Conservation (phyloP, 2,113 vertebrate genomes). For the Bombycilla garrulus region DNA sequence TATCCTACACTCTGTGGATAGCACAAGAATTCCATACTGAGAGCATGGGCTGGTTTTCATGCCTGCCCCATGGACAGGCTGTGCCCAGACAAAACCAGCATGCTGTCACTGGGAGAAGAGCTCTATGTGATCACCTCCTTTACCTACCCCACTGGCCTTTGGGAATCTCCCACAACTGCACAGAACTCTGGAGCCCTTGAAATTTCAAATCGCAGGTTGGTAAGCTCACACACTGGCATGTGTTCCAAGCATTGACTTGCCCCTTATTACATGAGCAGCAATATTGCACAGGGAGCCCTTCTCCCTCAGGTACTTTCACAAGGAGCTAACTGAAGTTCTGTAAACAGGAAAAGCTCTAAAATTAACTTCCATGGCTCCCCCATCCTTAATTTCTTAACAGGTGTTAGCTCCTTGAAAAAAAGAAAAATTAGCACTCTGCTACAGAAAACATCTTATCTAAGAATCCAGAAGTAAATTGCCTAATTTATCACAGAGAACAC, state of each 20-base stretch:
- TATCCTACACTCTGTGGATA: neutral
- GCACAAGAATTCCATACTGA: neutral
- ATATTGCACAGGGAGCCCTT: neutral
- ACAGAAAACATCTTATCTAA: neutral
- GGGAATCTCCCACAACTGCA: conserved; percentile 14
- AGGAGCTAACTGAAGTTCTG: neutral
- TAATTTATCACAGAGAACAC: neutral
- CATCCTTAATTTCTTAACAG: neutral
- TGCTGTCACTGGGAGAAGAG: neutral
- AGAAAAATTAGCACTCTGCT: neutral
- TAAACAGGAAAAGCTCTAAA: neutral
- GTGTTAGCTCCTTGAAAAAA: neutral
- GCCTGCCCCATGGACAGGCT: neutral
- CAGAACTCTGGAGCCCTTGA: conserved; percentile 36
- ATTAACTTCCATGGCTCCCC: fast-evolving
- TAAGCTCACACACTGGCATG: conserved; percentile 51
- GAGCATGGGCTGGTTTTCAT: neutral
- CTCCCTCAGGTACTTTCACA: neutral
- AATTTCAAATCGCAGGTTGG: conserved; percentile 55
- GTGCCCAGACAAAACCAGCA: neutral
- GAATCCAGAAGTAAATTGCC: neutral
- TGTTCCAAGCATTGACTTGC: conserved; percentile 57
- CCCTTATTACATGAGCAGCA: conserved; percentile 14
- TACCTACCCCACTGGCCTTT: conserved; percentile 13
- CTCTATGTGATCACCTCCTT: neutral